Evolutionary conservation across 2,797 vertebrate genomes (phyloP).

Genomic region (Squalus acanthias): DNA sequence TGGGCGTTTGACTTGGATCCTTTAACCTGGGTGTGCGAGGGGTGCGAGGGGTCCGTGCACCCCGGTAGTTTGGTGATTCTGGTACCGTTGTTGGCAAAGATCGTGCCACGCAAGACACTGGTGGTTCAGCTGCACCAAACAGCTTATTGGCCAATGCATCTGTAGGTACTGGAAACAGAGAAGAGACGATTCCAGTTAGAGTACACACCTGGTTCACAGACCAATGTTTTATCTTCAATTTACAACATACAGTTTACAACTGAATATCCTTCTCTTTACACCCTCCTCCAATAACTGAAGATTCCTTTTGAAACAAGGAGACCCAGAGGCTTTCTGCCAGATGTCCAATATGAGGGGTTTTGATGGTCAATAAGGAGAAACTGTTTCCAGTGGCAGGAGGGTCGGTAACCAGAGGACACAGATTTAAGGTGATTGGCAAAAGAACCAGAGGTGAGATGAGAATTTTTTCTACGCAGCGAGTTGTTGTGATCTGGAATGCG

Average conservation of each 20-base stretch:
- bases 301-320: neutral
- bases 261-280: neutral
- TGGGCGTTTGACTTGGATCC: constrained; percentile 82
- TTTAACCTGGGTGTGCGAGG: constrained; percentile 90
- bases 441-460: neutral
- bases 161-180: constrained; percentile 72
- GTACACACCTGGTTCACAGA: neutral
- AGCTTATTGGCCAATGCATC: constrained; percentile 94
- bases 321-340: neutral
- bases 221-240: neutral
- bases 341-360: neutral
- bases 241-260: neutral
- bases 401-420: too few relatives aligned
- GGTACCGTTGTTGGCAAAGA: constrained; percentile 93
- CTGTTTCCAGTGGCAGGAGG: neutral
- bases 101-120: constrained; percentile 73
- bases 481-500: neutral
- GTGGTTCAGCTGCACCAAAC: constrained; percentile 85
- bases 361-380: neutral
- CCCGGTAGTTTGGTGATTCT: constrained; percentile 90
- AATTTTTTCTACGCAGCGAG: neutral
- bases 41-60: constrained; percentile 83
- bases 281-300: neutral
- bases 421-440: neutral
- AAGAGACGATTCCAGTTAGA: neutral